Percentiles rank a stretch among this genome's conserved stretches.
Evolutionary conservation across 2,797 vertebrate genomes (phyloP).

Genomic region (Catamblyrhynchus diadema): DNA sequence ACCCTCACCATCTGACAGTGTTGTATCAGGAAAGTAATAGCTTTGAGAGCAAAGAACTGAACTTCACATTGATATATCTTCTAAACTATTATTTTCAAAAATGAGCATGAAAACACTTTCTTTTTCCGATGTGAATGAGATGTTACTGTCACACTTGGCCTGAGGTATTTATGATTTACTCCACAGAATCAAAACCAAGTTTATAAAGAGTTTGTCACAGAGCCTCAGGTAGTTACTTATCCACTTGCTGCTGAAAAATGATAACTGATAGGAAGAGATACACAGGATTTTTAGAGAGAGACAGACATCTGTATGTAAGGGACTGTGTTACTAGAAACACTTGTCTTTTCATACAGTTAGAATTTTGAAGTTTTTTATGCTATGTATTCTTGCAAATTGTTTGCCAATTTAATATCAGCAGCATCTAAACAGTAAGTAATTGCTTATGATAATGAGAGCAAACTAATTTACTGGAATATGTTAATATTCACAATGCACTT

Average conservation of each 20-base stretch:
- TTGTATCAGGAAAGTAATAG: not conserved
- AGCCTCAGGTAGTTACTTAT: not conserved
- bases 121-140: not conserved
- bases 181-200: not conserved
- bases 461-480: conserved; percentile 81
- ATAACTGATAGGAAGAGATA: not conserved
- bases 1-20: not conserved
- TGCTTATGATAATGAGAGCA: conserved; percentile 83
- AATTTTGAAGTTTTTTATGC: conserved; percentile 61
- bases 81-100: conserved; percentile 38
- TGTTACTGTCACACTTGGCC: not conserved
- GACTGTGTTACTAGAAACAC: conserved; percentile 30
- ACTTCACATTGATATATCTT: not conserved
- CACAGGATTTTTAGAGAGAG: not conserved
- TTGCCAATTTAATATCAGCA: conserved; percentile 77
- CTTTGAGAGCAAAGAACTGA: conserved; percentile 6
- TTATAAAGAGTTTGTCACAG: conserved; percentile 23
- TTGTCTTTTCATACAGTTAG: conserved; percentile 54
- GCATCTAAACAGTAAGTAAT: conserved; percentile 84
- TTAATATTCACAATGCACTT: conserved; percentile 81
- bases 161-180: conserved; percentile 16
- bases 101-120: conserved; percentile 14
- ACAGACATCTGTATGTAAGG: not conserved
- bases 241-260: not conserved
- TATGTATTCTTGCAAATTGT: conserved; percentile 79